Evolutionary conservation across 2,113 vertebrate genomes (phyloP), one percentile per base, ranked within the genome.

Genomic region (Vanacampus margaritifer): DNA sequence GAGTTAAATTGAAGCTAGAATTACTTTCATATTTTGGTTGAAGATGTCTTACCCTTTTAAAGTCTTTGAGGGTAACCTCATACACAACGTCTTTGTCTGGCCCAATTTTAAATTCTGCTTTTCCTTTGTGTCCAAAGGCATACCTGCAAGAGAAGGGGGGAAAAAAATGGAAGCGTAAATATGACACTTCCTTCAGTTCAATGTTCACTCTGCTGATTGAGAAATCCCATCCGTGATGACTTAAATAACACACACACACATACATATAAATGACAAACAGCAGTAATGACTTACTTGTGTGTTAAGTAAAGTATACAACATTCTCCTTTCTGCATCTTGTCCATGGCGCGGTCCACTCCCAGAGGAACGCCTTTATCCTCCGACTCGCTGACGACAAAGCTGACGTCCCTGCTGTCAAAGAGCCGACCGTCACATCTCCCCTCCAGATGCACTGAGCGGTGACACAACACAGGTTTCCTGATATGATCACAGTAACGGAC

Each of bases 311-410:
- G 90, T 65, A 96, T 3, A 69, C 95, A 98, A 58, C 96, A 92
- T 67, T 99, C 97, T 88, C 94, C 96, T 71, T 91, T 93, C 85
- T 97, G 96, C 94, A 99, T 98, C 80, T 95, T 98, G 85, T 98
- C 95, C 90, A 99, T 92, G 68, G 96, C 95, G 73, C 94, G 93
- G 89, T 99, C 97, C 0, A 99, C 95, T 64, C 96, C 96, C 0
- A 96, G 91, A 35, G 96, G 96, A 86, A 99, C 90, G 53, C 92
- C 92, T 1, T 94, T 92, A 72, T 99, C 97, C 73, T 96, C 95
- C 50, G 92, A 93, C 84, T 98, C 95, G 0, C 96, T 94, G 56
- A 99, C 94, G 0, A 88, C 79, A 24, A 99, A 98, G 12, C 78
- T 90, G 74, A 95, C 91, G 0, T 97, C 94, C 79, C 95, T 92